phyloP scores from a whole-genome alignment of 2,888 invertebrate species.

The Gnatocerus cornutus region DNA sequence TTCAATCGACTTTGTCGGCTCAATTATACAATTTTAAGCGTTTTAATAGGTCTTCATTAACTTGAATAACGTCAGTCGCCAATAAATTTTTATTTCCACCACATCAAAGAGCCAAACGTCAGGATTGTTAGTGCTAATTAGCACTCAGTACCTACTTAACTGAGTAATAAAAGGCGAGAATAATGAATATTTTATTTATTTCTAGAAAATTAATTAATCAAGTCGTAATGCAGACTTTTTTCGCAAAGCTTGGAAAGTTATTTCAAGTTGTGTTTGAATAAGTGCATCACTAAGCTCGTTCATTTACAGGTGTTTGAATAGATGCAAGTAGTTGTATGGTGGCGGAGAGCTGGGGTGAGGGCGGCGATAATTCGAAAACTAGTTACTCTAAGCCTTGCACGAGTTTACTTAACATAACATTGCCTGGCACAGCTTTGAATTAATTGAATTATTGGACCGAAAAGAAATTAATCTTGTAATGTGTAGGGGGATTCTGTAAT shows the following conservation, averaged over 20 bases:
- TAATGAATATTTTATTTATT: no score
- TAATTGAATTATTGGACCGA: slow-evolving; percentile 73
- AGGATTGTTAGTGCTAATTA: neutral
- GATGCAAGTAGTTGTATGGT: slow-evolving; percentile 1
- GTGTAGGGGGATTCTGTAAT: slow-evolving; percentile 66
- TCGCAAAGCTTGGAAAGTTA: no score
- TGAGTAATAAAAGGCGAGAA: no score
- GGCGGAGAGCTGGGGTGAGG: slow-evolving; percentile 23
- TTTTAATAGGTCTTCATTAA: slow-evolving; percentile 2
- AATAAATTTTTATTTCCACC: slow-evolving; percentile 11
- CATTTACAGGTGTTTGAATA: slow-evolving; percentile 1
- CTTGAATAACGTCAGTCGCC: neutral
- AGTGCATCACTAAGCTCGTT: no score
- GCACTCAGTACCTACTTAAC: neutral
- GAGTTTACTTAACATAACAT: slow-evolving; percentile 70
- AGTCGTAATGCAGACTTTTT: no score
- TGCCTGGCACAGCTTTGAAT: slow-evolving; percentile 69
- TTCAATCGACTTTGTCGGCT: slow-evolving; percentile 1
- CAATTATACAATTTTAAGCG: slow-evolving; percentile 7
- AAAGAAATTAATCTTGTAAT: slow-evolving; percentile 73
- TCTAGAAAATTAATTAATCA: no score
- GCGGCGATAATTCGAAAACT: slow-evolving; percentile 66
- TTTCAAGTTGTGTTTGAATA: no score
- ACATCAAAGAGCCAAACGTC: slow-evolving; percentile 1
- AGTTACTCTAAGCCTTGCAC: slow-evolving; percentile 66